phyloP scores from a whole-genome alignment of 2,888 invertebrate genomes.

The Pachycephus smyrnensis region DNA sequence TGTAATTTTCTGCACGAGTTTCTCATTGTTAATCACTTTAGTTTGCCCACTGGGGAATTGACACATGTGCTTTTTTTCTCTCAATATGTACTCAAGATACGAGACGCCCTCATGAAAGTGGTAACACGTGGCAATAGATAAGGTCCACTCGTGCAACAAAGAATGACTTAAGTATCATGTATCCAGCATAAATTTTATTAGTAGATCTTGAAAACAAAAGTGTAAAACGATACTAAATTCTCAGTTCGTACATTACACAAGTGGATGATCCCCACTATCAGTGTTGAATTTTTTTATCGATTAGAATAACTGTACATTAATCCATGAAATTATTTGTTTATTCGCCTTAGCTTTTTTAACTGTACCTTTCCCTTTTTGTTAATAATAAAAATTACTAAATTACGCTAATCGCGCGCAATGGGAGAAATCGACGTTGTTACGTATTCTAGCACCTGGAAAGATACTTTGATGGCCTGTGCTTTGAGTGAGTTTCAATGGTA shows the following conservation, averaged over 20 bases:
- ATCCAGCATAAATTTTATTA: not conserved
- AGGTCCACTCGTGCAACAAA: not conserved
- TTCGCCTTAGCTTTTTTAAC: not conserved
- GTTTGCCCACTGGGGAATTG: not conserved
- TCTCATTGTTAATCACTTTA: not conserved
- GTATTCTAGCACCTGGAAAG: not conserved
- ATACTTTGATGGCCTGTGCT: not conserved
- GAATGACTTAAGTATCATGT: not conserved
- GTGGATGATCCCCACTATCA: not conserved
- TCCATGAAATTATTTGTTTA: not conserved
- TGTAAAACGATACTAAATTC: not conserved
- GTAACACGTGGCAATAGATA: not conserved
- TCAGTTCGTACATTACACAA: not conserved
- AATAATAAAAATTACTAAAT: not conserved
- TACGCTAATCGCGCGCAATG: not conserved
- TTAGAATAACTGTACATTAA: too few species aligned
- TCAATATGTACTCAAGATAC: not conserved
- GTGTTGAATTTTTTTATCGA: not conserved
- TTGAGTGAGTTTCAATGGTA: too few species aligned
- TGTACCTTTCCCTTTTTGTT: not conserved
- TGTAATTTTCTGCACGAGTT: not conserved
- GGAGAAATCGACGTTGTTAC: not conserved
- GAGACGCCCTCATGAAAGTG: not conserved
- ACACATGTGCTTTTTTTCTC: not conserved
- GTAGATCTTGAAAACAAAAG: not conserved